Percentiles rank a stretch among this genome's conserved stretches.
phyloP scores from a whole-genome alignment of 2,888 invertebrate genomes.

The Ectobius pallidus region DNA sequence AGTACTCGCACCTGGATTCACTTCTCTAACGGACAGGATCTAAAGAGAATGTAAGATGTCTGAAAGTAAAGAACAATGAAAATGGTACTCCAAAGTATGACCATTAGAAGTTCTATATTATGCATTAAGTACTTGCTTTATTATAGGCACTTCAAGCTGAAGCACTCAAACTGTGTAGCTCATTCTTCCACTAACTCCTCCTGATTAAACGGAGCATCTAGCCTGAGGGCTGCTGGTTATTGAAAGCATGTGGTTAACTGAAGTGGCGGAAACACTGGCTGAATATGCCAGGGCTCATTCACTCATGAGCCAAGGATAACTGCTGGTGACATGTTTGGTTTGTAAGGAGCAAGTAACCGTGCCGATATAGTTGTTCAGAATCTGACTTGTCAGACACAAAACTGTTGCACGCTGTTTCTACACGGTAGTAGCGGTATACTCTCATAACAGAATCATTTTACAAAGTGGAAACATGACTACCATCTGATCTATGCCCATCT shows the following conservation, averaged over 20 bases:
- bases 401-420: neutral
- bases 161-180: neutral
- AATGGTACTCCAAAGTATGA: too few relatives aligned
- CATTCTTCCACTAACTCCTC: too few relatives aligned
- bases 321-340: neutral
- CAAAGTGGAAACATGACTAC: neutral
- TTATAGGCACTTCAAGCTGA: neutral
- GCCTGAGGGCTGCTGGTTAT: too few relatives aligned
- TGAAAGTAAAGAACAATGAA: too few relatives aligned
- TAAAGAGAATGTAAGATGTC: too few relatives aligned
- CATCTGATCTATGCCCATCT: neutral
- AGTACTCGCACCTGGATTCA: too few relatives aligned
- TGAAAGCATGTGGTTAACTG: neutral
- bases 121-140: too few relatives aligned
- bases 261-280: neutral
- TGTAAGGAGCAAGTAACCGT: neutral
- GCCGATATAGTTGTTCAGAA: neutral
- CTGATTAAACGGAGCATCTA: too few relatives aligned
- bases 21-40: too few relatives aligned
- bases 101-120: too few relatives aligned
- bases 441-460: constrained; percentile 14
- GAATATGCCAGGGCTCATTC: neutral
- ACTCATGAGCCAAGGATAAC: neutral
- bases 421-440: neutral
- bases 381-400: neutral